Conservation (phyloP, 2,888 invertebrate genomes). For the Microctonus brassicae region DNA sequence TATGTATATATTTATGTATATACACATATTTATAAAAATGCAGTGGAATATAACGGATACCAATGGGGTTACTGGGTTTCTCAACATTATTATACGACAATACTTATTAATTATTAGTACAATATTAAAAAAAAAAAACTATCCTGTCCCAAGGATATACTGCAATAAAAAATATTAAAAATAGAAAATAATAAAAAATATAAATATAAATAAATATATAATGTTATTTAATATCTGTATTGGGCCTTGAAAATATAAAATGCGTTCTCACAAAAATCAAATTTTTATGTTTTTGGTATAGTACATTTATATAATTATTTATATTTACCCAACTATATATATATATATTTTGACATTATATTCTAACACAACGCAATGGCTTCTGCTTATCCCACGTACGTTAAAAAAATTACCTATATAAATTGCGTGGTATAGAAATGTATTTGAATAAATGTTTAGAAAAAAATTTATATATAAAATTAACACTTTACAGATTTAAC, state of each 20-base stretch:
- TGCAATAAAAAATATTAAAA: not conserved
- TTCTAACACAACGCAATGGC: no score
- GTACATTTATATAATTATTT: not conserved
- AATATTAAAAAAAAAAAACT: no score
- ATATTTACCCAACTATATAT: not conserved
- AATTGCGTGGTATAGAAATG: no score
- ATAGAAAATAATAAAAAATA: conserved; percentile 55
- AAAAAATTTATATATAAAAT: conserved; percentile 22
- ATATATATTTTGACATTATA: conserved; percentile 10
- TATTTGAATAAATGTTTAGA: not conserved
- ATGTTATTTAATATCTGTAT: no score
- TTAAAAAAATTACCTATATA: not conserved
- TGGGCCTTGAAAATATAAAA: not conserved
- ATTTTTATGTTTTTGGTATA: no score
- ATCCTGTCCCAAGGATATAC: not conserved
- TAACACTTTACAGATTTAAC: conserved; percentile 58
- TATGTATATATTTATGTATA: not conserved
- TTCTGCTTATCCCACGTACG: not conserved
- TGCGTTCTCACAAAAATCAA: no score
- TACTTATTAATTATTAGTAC: not conserved
- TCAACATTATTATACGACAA: not conserved
- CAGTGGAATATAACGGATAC: not conserved
- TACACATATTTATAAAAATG: not conserved
- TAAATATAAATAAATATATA: conserved; percentile 50
- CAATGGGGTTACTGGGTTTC: conserved; percentile 23